Evolutionary conservation across 2,888 invertebrate species (phyloP).

Genomic region (Phyllotreta striolata): DNA sequence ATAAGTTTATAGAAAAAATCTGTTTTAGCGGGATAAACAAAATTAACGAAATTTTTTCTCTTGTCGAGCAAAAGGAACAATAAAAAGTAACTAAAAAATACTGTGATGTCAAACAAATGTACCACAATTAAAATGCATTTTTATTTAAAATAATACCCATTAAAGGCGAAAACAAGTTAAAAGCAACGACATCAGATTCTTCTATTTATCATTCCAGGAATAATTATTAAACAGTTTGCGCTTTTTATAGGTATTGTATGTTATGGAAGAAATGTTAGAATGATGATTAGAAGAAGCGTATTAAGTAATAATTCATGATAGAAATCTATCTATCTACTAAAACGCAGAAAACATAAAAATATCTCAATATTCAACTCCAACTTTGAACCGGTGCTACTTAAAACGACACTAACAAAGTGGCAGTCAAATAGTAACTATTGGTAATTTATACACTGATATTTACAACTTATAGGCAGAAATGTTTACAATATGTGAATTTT

Average conservation of each 20-base stretch:
- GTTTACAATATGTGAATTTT: no score
- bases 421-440: conserved; percentile 19
- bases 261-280: neutral
- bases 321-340: conserved; percentile 10
- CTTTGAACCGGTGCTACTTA: conserved; percentile 27
- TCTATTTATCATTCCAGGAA: conserved; percentile 16
- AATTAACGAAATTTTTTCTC: conserved; percentile 18
- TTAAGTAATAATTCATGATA: conserved; percentile 2
- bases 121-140: conserved; percentile 23
- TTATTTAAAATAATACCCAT: conserved; percentile 36
- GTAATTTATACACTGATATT: conserved; percentile 27
- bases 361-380: conserved; percentile 4
- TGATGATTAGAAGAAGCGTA: conserved; percentile 7
- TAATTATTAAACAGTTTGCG: conserved; percentile 11
- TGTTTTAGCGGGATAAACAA: conserved; percentile 22
- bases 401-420: conserved; percentile 24
- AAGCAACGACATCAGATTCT: conserved; percentile 27
- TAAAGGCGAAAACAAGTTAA: conserved; percentile 26
- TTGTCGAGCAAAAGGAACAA: conserved; percentile 12
- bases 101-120: conserved; percentile 38
- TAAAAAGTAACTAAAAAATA: conserved; percentile 31
- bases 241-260: neutral
- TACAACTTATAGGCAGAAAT: conserved; percentile 15
- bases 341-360: conserved; percentile 9
- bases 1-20: conserved; percentile 37